Percentiles rank a stretch among this genome's conserved stretches.
phyloP scores from a whole-genome alignment of 2,113 vertebrate species.

The Dicerorhinus sumatrensis region DNA sequence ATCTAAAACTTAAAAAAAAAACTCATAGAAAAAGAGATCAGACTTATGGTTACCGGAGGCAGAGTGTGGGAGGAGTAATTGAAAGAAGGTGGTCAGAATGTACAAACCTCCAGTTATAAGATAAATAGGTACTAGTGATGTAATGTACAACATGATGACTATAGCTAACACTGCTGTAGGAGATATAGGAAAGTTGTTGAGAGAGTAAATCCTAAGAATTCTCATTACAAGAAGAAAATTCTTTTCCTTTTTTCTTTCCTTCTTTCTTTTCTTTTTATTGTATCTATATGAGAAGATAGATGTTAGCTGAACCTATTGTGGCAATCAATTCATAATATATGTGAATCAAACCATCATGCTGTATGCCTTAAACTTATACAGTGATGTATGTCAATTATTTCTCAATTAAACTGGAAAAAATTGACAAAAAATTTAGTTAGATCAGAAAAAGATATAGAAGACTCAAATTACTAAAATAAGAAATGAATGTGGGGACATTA shows the following conservation, averaged over 20 bases:
- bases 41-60: background rate
- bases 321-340: background rate
- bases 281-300: background rate
- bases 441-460: too few relatives aligned
- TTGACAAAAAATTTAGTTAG: too few relatives aligned
- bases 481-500: too few relatives aligned
- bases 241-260: background rate
- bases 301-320: background rate
- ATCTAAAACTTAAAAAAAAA: background rate
- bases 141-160: background rate
- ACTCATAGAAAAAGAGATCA: background rate
- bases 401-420: too few relatives aligned
- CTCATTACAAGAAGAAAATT: background rate
- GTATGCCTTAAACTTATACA: background rate
- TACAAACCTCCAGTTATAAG: background rate
- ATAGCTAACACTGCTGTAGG: background rate
- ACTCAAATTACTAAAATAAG: too few relatives aligned
- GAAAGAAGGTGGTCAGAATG: background rate
- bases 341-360: background rate
- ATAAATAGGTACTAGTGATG: background rate
- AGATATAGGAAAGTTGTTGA: background rate
- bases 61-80: background rate
- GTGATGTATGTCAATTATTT: background rate
- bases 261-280: background rate
- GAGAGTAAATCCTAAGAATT: background rate